Evolutionary conservation across 2,888 invertebrate species (phyloP), one percentile per base, ranked within the genome.

Genomic region (Oligia strigilis): DNA sequence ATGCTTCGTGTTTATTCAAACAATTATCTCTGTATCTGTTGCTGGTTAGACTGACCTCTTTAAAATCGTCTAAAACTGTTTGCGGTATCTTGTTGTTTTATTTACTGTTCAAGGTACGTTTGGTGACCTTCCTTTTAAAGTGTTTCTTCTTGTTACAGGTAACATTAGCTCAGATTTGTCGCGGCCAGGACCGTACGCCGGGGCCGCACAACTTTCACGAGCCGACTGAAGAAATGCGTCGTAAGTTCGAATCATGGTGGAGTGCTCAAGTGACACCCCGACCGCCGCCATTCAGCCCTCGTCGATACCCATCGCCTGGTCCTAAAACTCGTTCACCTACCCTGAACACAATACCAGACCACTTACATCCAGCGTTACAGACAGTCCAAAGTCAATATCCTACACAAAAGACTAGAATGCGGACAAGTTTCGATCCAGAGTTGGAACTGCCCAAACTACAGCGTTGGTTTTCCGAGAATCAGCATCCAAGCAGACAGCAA

Each of bases 351-450:
- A 97, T 96, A 89, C 97, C 96, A 82, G 98, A 97, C 90, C 97
- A 97, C 88, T 96, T 98, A 49, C 98, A 98, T 92, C 98, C 98
- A 11, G 98, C 98, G 9, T 96, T 98, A 90, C 98, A 98, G 95
- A 98, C 98, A 11, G 98, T 98, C 84, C 98, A 98, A 93, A 98
- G 97, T 90, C 98, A 98, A 94, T 98, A 98, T 89, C 98, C 98
- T 11, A 98, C 98, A 49, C 99, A 99, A 93, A 99, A 99, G 96
- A 99, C 99, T 6, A 98, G 99, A 91, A 99, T 99, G 99, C 97
- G 99, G 88, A 99, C 99, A 36, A 99, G 99, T 92, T 99, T 99
- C 92, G 99, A 99, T 95, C 99, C 99, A 0, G 99, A 99, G 95
- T 97, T 99, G 92, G 99, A 99, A 95, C 96, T 99, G 85, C 99